Conservation (phyloP, 2,797 vertebrate genomes). For the Melanitta fusca region DNA sequence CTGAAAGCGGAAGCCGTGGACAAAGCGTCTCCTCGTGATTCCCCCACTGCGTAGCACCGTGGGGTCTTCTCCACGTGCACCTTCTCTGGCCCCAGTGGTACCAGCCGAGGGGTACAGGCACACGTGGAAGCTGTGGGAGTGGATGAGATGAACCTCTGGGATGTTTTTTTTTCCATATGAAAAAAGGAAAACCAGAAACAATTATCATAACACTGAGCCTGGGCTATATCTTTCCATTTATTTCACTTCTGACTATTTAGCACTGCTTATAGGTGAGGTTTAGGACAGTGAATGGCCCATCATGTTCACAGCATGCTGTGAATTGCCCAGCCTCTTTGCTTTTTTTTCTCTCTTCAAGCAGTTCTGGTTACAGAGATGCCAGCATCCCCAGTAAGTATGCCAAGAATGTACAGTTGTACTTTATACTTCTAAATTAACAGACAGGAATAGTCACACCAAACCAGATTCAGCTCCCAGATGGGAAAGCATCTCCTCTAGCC, state of each 20-base stretch:
- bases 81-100: conserved; percentile 23
- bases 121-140: neutral
- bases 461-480: conserved; percentile 54
- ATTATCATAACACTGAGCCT: neutral
- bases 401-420: conserved; percentile 45
- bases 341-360: neutral
- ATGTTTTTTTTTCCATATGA: neutral
- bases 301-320: neutral
- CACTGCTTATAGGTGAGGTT: conserved; percentile 17
- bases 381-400: conserved; percentile 42
- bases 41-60: conserved; percentile 27
- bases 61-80: neutral
- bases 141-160: neutral
- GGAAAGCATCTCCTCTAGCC: conserved; percentile 19
- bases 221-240: neutral
- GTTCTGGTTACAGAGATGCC: conserved; percentile 48
- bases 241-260: conserved; percentile 19
- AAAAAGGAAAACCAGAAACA: conserved; percentile 4
- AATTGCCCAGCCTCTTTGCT: neutral
- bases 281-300: conserved; percentile 1
- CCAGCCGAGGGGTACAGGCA: neutral
- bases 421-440: conserved; percentile 47
- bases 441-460: conserved; percentile 57
- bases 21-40: conserved; percentile 58
- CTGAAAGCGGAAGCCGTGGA: conserved; percentile 73